Base-by-base conservation (phyloP, 2,888 invertebrate genomes). In the Paralinhomoeus sp. region DNA sequence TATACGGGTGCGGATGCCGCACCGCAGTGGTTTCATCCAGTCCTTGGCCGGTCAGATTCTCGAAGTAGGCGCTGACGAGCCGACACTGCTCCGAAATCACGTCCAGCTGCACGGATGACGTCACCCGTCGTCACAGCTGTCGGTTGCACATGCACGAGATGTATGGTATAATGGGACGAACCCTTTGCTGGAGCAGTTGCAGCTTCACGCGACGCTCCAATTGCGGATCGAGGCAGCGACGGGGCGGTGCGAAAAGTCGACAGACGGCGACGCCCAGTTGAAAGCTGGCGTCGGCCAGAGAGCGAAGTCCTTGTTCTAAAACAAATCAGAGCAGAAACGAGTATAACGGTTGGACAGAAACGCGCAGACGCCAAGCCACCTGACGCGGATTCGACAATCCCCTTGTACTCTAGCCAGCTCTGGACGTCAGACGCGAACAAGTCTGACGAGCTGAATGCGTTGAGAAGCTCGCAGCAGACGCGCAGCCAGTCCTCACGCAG, bases 171-270 rank as follows among this genome's bases (percentile, higher is more conserved):
- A 27, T 9, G 7, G 7, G 5, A 27, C 55, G 51, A 2, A 79
- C 72, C 60, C 82, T 78, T 53, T 80, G 74, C 23, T 70, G 62
- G 17, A 75, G 67, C 51, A 81, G 78, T 38, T 72, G 63, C 13
- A 76, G 70, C 64, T 80, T 80, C 0, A 83, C 62, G 1, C 73
- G 68, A 50, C 75, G 73, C 62, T 82, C 82, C 46, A 77, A 74
- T 0, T 80, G 75, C 0, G 84, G 83, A 68, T 89, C 89, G 5
- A 85, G 76, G 1, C 73, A 63, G 20, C 76, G 76, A 15, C 77
- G 67, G 2, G 65, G 64, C 7, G 60, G 48, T 7, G 58, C 42
- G 2, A 58, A 40, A 27, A 46, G 40, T 1, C 24, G 27, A 20
- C 3, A 77, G 58, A 50, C 74, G 71, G 1, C 75, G 50, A 21